Evolutionary conservation across 1,140 invertebrate species (phyloP), one percentile per base, ranked within the genome.

Genomic region (Dryas iulia): DNA sequence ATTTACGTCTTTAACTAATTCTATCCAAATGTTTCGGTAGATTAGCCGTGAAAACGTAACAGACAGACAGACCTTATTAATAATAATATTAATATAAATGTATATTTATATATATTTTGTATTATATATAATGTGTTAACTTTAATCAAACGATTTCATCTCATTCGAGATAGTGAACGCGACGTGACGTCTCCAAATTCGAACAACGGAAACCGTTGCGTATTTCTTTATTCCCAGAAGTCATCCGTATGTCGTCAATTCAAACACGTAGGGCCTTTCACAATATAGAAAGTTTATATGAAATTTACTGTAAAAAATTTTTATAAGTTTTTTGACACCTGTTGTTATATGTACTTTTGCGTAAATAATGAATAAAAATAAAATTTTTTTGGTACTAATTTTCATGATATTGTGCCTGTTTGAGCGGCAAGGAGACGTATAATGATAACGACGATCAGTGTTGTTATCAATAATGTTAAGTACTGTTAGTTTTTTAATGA

Each of bases 161-260:
- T 7, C 35, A 26, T 47, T 12, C 8, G 4, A 47, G 63, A 66
- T 66, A 66, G 58, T 2, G 24, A 30, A 26, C 56, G 63, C 54
- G 33, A 66, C 63, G 63, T 59, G 56, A 59, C 18, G 31, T 66
- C 63, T 59, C 63, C 33, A 59, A 57, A 52, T 59, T 47, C 14
- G 33, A 59, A 56, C 33, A 28, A 28, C 33, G 25, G 39, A 30
- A 66, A 24, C 56, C 57, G 39, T 66, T 66, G 35, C 26, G 26
- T 59, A 59, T 53, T 39, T 24, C 56, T 35, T 64, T 47, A 60
- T 60, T 60, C 71, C 60, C 56, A 70, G 71, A 69, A 72, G 65
- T 67, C 59, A 65, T 72, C 67, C 70, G 73, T 69, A 64, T 74
- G 69, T 72, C 59, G 63, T 59, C 66, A 60, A 56, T 47, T 10